Evolutionary conservation across 1,140 invertebrate species (phyloP).

Genomic region (Globodera rostochiensis): DNA sequence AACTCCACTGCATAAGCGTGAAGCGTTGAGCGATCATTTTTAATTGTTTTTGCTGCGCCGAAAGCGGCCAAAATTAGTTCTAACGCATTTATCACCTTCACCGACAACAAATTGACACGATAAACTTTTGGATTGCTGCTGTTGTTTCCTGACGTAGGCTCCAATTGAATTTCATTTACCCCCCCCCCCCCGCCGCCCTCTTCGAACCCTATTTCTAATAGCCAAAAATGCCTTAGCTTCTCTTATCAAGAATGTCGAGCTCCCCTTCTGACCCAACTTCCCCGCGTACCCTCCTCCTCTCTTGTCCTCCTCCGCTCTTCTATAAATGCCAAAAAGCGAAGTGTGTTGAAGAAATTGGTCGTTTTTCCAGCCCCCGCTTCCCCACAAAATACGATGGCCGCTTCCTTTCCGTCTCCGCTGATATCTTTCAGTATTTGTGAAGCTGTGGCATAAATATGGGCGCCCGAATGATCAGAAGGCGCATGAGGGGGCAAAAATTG

Average conservation of each 20-base stretch:
- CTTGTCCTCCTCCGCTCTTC: not conserved
- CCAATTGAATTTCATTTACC: too few relatives aligned
- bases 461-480: not conserved
- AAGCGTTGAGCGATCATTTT: constrained; percentile 36
- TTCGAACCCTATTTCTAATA: too few relatives aligned
- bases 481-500: not conserved
- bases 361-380: constrained; percentile 47
- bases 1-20: constrained; percentile 36
- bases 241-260: too few relatives aligned
- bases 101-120: not conserved
- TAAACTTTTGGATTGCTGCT: not conserved
- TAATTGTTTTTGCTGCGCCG: constrained; percentile 38
- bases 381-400: constrained; percentile 40
- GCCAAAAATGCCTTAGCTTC: too few relatives aligned
- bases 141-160: not conserved
- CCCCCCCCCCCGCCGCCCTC: too few relatives aligned
- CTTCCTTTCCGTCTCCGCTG: constrained; percentile 8
- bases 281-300: not conserved
- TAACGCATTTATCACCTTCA: not conserved
- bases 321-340: constrained; percentile 36
- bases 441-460: constrained; percentile 24
- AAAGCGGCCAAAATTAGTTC: constrained; percentile 18
- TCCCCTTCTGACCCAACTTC: not conserved
- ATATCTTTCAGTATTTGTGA: constrained; percentile 14
- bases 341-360: constrained; percentile 39